phyloP scores from a whole-genome alignment of 2,113 vertebrate genomes.

The Scolopax mira region DNA sequence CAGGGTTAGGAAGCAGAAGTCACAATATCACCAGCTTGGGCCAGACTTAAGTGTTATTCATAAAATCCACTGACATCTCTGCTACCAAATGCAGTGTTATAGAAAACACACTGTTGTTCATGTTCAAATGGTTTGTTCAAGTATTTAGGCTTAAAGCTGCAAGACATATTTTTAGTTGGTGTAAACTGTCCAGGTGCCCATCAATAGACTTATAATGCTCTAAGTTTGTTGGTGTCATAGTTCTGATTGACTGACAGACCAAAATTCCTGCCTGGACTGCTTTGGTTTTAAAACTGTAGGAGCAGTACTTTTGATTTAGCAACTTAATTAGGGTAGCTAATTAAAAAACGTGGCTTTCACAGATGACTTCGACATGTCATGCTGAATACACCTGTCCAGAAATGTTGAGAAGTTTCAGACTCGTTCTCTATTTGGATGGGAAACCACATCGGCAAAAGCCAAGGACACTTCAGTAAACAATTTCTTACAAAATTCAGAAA shows the following conservation, averaged over 20 bases:
- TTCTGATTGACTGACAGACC: neutral
- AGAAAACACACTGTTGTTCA: neutral
- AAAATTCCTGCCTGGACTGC: neutral
- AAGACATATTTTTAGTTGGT: neutral
- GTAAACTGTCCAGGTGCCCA: neutral
- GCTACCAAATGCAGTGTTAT: neutral
- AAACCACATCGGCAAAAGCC: neutral
- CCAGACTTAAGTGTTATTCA: neutral
- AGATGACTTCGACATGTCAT: neutral
- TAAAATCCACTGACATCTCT: neutral
- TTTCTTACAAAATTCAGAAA: neutral
- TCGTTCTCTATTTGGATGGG: neutral
- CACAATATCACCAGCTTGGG: neutral
- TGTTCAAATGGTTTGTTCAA: neutral
- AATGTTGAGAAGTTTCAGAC: neutral
- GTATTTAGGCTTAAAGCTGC: neutral
- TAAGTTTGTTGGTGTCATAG: neutral
- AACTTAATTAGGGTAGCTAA: neutral
- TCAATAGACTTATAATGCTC: neutral
- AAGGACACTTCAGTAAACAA: neutral
- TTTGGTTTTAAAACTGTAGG: neutral
- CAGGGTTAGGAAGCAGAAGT: neutral
- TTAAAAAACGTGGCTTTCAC: neutral
- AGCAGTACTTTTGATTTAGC: neutral
- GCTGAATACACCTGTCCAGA: neutral